Evolutionary conservation across 2,797 vertebrate genomes (phyloP).

Genomic region (Hipposideros larvatus): DNA sequence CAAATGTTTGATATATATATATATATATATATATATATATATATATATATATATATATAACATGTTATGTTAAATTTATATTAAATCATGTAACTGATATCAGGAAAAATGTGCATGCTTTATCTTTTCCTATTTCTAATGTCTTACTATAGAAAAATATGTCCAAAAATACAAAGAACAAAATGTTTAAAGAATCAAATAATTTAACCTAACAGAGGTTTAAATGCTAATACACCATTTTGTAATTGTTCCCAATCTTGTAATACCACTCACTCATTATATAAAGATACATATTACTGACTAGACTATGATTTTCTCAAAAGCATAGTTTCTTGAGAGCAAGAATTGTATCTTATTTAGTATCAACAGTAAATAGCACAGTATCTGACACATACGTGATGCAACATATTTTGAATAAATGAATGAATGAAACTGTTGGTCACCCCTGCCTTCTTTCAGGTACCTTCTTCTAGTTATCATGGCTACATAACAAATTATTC

Average conservation of each 20-base stretch:
- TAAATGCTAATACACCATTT: not conserved
- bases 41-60: not conserved
- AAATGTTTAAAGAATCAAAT: not conserved
- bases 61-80: not conserved
- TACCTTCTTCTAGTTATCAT: not conserved
- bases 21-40: not conserved
- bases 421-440: not conserved
- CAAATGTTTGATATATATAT: not conserved
- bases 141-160: not conserved
- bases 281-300: not conserved
- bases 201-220: not conserved
- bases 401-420: not conserved
- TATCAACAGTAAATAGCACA: not conserved
- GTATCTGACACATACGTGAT: not conserved
- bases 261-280: not conserved
- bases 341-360: not conserved
- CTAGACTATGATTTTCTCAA: not conserved
- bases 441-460: not conserved
- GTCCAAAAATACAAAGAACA: not conserved
- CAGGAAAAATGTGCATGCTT: not conserved
- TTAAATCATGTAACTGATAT: not conserved
- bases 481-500: not conserved
- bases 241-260: not conserved
- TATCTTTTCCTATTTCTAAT: not conserved
- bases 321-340: not conserved